Conservation (phyloP, 1,140 invertebrate species). For the Anastrepha ludens region DNA sequence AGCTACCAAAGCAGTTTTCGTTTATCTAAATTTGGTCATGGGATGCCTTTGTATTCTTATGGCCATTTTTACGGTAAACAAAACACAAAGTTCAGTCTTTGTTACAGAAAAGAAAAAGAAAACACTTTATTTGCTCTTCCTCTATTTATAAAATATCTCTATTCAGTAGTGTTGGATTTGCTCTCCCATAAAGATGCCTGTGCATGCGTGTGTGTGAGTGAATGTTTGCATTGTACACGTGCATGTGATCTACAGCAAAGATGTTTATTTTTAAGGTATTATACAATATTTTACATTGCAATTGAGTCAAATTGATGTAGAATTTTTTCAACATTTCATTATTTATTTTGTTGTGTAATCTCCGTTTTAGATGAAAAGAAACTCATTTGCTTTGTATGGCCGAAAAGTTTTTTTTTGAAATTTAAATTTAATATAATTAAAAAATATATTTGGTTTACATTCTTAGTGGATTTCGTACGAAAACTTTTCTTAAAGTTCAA, state of each 20-base stretch:
- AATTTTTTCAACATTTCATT: neutral
- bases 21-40: slow-evolving; percentile 30
- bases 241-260: neutral
- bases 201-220: neutral
- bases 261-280: slow-evolving; percentile 45
- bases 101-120: neutral
- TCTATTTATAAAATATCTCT: neutral
- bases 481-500: no score
- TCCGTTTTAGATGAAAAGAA: neutral
- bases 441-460: neutral
- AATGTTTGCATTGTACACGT: neutral
- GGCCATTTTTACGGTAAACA: neutral
- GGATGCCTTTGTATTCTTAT: neutral
- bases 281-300: slow-evolving; percentile 23
- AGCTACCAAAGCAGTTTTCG: neutral
- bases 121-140: neutral
- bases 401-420: neutral
- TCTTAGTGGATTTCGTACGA: no score
- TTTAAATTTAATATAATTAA: neutral
- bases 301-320: slow-evolving; percentile 9
- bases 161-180: neutral
- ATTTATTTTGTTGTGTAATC: neutral
- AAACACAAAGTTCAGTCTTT: neutral
- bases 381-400: no score
- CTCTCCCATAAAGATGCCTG: neutral